Evolutionary conservation across 2,888 invertebrate species (phyloP).

Genomic region (Chloroclystis v-ata): DNA sequence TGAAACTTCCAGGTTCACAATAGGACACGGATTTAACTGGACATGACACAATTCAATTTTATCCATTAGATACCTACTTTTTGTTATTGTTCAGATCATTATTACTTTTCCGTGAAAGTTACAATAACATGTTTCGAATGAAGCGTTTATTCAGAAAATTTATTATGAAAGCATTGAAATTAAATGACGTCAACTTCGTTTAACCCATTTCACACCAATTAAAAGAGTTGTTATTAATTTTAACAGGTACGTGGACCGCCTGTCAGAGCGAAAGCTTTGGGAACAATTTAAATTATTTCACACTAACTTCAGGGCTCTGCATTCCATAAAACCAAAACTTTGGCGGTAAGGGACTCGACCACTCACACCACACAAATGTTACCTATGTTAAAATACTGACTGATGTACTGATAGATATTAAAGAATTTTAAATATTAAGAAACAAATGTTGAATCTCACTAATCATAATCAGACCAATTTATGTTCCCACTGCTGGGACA

Average conservation of each 20-base stretch:
- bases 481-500: too few species aligned
- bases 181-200: too few species aligned
- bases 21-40: slow-evolving; percentile 12
- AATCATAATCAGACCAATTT: too few species aligned
- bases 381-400: too few species aligned
- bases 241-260: not conserved
- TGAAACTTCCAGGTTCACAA: slow-evolving; percentile 23
- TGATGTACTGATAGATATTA: too few species aligned
- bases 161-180: not conserved
- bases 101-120: slow-evolving; percentile 3
- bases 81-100: slow-evolving; percentile 8
- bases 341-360: not conserved
- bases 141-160: not conserved
- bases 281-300: slow-evolving; percentile 17
- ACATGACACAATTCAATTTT: slow-evolving; percentile 12
- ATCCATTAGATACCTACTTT: slow-evolving; percentile 3
- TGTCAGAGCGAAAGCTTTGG: slow-evolving; percentile 7
- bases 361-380: too few species aligned
- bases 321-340: slow-evolving; percentile 15
- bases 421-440: too few species aligned
- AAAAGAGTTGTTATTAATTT: not conserved
- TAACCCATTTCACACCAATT: not conserved
- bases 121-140: not conserved
- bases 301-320: slow-evolving; percentile 13
- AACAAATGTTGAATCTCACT: too few species aligned